phyloP scores from a whole-genome alignment of 2,888 invertebrate genomes.

The Mesorhabditis spiculigera region DNA sequence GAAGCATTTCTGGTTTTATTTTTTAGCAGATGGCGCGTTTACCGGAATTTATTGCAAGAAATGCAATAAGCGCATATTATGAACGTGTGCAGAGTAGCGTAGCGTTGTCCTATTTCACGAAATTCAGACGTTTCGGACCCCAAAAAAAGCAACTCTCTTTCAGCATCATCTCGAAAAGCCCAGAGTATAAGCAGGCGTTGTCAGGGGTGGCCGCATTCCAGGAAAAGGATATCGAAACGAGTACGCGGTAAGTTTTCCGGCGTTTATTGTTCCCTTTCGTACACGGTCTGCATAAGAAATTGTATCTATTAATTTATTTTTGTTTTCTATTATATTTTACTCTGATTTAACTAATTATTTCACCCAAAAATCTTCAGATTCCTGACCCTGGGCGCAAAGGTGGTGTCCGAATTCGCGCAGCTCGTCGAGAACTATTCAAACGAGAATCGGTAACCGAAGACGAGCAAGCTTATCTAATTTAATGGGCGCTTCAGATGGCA shows the following conservation, averaged over 20 bases:
- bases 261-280: too few species aligned
- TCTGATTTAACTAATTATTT: too few species aligned
- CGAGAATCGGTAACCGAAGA: neutral
- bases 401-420: neutral
- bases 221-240: neutral
- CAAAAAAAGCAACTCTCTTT: neutral
- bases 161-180: neutral
- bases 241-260: neutral
- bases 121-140: too few species aligned
- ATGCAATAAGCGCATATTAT: too few species aligned
- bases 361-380: neutral
- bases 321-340: too few species aligned
- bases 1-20: too few species aligned
- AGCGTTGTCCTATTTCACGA: too few species aligned
- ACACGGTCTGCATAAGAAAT: too few species aligned
- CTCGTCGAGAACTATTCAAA: slow-evolving; percentile 1
- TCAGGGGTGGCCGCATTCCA: neutral
- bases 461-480: neutral
- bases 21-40: too few species aligned
- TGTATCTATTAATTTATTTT: too few species aligned
- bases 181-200: slow-evolving; percentile 1
- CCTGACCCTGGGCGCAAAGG: neutral
- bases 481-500: neutral
- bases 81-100: too few species aligned
- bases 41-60: too few species aligned